Percentiles rank a stretch among this genome's conserved stretches.
Conservation (phyloP, 2,888 invertebrate genomes). For the Schrankia costaestrigalis region DNA sequence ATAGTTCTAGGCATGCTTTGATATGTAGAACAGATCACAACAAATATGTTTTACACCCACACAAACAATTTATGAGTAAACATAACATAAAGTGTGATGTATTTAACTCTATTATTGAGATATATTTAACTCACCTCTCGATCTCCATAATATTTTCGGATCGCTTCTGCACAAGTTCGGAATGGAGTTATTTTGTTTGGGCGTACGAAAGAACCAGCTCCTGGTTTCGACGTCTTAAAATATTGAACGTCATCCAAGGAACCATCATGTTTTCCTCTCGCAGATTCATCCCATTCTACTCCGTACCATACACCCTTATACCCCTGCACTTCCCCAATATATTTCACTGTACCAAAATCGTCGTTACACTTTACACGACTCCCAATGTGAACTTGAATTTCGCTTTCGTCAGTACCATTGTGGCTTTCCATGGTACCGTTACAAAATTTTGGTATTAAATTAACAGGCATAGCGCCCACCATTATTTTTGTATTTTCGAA, state of each 20-base stretch:
- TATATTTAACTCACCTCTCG: slow-evolving; percentile 53
- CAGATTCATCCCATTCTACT: slow-evolving; percentile 96
- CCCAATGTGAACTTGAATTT: slow-evolving; percentile 72
- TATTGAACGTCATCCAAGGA: slow-evolving; percentile 89
- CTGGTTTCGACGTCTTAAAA: slow-evolving; percentile 87
- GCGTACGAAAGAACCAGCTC: slow-evolving; percentile 93
- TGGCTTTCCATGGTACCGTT: slow-evolving; percentile 74
- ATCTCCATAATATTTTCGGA: slow-evolving; percentile 76
- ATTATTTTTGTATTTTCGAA: slow-evolving; percentile 72
- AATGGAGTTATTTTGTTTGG: slow-evolving; percentile 89
- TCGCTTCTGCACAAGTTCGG: slow-evolving; percentile 86
- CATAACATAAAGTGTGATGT: no score
- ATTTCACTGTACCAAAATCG: slow-evolving; percentile 82
- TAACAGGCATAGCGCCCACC: slow-evolving; percentile 80
- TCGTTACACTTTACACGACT: slow-evolving; percentile 67
- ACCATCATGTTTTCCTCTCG: slow-evolving; percentile 96
- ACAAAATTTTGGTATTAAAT: slow-evolving; percentile 77
- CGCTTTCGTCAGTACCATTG: slow-evolving; percentile 70
- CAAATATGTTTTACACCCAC: slow-evolving; percentile 17
- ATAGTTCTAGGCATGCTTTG: slow-evolving; percentile 10
- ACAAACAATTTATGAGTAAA: slow-evolving; percentile 19
- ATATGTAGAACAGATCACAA: slow-evolving; percentile 5
- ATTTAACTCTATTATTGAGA: no score
- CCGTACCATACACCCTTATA: slow-evolving; percentile 92
- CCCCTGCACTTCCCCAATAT: slow-evolving; percentile 87